phyloP scores from a whole-genome alignment of 1,140 invertebrate species.

The Bradysia coprophila region DNA sequence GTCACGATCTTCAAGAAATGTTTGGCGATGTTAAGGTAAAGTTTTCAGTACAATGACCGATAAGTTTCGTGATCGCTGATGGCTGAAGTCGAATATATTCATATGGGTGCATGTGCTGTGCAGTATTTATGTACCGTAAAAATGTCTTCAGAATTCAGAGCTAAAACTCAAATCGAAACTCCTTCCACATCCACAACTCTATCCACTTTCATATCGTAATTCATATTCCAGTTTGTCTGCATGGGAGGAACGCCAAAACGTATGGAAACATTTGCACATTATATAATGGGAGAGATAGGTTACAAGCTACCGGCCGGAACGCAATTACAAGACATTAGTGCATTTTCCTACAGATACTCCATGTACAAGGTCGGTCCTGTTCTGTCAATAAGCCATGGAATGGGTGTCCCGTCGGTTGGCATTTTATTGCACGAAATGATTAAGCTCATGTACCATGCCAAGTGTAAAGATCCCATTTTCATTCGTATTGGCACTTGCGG shows the following conservation, averaged over 20 bases:
- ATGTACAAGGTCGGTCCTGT: constrained; percentile 67
- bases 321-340: constrained; percentile 72
- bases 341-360: constrained; percentile 82
- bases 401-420: constrained; percentile 82
- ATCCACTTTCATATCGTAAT: constrained; percentile 46
- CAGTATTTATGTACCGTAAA: too few species aligned
- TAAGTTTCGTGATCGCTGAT: too few species aligned
- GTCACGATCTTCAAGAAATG: constrained; percentile 87
- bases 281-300: constrained; percentile 78
- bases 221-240: constrained; percentile 71
- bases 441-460: constrained; percentile 84
- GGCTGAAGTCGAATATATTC: too few species aligned
- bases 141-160: too few species aligned
- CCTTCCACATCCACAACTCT: too few species aligned
- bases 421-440: constrained; percentile 86
- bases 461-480: constrained; percentile 71
- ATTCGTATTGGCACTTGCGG: constrained; percentile 86
- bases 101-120: too few species aligned
- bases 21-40: constrained; percentile 91
- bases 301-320: constrained; percentile 78
- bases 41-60: too few species aligned
- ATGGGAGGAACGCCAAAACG: constrained; percentile 92
- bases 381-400: constrained; percentile 56
- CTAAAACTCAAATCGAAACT: too few species aligned
- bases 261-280: constrained; percentile 85